Evolutionary conservation across 1,140 invertebrate genomes (phyloP), one percentile per base, ranked within the genome.

Genomic region (Ericerus pela): DNA sequence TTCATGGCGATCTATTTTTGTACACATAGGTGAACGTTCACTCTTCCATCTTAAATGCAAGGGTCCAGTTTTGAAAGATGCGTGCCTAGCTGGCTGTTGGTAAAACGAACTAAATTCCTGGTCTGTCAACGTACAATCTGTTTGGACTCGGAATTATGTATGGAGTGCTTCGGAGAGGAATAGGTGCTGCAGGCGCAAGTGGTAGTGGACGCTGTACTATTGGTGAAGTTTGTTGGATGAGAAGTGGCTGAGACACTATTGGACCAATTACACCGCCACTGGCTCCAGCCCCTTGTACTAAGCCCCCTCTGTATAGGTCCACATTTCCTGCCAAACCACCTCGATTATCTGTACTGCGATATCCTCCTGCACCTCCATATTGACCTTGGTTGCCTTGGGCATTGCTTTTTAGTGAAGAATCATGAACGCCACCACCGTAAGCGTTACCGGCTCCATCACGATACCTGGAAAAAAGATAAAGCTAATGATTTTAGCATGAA

Each of bases 361-460:
- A 51, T 3, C 57, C 60, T 11, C 60, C 60, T 6, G 57, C 53
- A 10, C 57, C 60, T 0, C 61, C 62, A 36, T 57, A 65, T 12
- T 61, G 56, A 0, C 60, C 62, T 24, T 60, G 55, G 6, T 61
- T 62, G 2, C 62, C 64, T 18, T 27, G 33, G 10, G 58, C 61
- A 24, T 61, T 60, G 4, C 47, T 56, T 27, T 61, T 60, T 11
- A 63, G 57, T 11, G 61, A 60, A 29, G 59, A 59, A 52, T 65
- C 62, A 51, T 64, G 61, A 30, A 47, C 63, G 1, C 60, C 62
- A 2, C 62, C 65, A 18, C 60, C 60, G 14, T 57, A 59, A 2
- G 55, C 53, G n/a, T 62, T 60, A 6, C 60, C 65, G 10, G 57
- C 64, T 1, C 58, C 57, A 52, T 65, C 61, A 20, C 59, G 54